Percentiles rank a stretch among this genome's conserved stretches.
Conservation (phyloP, 1,140 invertebrate species). For the Penaeus chinensis region DNA sequence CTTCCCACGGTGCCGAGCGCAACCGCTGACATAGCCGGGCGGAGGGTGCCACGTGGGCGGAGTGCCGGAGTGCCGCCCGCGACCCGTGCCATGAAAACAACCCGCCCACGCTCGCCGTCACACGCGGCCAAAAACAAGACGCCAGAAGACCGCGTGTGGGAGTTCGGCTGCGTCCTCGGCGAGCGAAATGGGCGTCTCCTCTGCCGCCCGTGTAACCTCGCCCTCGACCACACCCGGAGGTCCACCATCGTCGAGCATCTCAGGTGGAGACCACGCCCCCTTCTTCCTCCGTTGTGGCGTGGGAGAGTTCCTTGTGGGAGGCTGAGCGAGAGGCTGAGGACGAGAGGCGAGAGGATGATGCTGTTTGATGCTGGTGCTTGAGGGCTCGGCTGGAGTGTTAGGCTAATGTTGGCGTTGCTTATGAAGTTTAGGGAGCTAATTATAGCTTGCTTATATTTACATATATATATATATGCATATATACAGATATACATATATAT, state of each 20-base stretch:
- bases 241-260: constrained; percentile 64
- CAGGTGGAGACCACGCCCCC: constrained; percentile 29
- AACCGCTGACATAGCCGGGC: too few relatives aligned
- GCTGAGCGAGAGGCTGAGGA: too few relatives aligned
- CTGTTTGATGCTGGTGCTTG: not conserved
- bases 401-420: too few relatives aligned
- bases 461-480: too few relatives aligned
- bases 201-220: constrained; percentile 58
- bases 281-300: too few relatives aligned
- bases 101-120: constrained; percentile 52
- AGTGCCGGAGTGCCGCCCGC: too few relatives aligned
- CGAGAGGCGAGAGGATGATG: not conserved
- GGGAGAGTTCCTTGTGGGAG: too few relatives aligned
- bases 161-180: constrained; percentile 59
- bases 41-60: too few relatives aligned
- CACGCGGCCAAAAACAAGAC: constrained; percentile 63
- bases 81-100: constrained; percentile 9
- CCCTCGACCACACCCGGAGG: constrained; percentile 61
- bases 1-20: too few relatives aligned
- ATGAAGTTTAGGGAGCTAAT: constrained; percentile 1
- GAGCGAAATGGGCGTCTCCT: constrained; percentile 49
- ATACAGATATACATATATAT: too few relatives aligned
- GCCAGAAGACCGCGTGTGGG: constrained; percentile 53
- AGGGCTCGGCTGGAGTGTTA: too few relatives aligned
- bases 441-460: not conserved